Base-by-base conservation (phyloP, 2,797 vertebrate genomes). In the Hippopotamyrus pictus region DNA sequence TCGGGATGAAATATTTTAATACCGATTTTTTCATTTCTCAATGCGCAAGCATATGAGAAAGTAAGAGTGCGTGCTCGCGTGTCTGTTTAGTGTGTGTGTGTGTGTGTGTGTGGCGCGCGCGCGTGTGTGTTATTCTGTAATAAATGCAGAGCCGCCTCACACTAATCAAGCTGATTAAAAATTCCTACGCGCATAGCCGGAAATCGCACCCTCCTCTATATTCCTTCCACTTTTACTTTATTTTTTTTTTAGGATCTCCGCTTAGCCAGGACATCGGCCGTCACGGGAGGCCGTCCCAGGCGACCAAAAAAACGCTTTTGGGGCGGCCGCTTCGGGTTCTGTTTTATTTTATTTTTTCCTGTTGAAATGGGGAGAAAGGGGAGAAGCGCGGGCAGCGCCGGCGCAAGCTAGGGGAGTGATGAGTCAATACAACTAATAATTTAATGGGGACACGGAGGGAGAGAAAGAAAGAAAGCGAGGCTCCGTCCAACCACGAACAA, bases 391-490 rank as follows among this genome's bases (percentile, higher is more conserved):
- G 94, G 94, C 94, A 90, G 96, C 94, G 92, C 95, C 94, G 93
- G 96, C 93, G 93, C 96, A 92, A 96, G 96, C 93, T 95, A 95
- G 97, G 96, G 97, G 95, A 96, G 97, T 95, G 98, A 98, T 97
- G 98, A 98, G 98, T 98, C 97, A 97, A 96, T 96, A 96, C 96
- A 97, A 98, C 97, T 98, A 96, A 96, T 97, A 96, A 97, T 98
- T 97, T 98, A 97, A 98, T 97, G 76, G 86, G 65, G 79, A 83
- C 89, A 76, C 79, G 33, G 88, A 87, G 89, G 33, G 44, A 90
- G 88, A 85, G 88, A 92, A 90, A 91, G 89, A 93, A 91, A 91
- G 90, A 92, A 90, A 46, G 91, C 90, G 92, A 94, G 90, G 94
- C 94, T 93, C 92, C 92, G 95, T 93, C 94, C 95, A 94, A 94